Percentiles rank a stretch among this genome's conserved stretches.
Conservation (phyloP, 2,113 vertebrate species). For the Cardinalis cardinalis region DNA sequence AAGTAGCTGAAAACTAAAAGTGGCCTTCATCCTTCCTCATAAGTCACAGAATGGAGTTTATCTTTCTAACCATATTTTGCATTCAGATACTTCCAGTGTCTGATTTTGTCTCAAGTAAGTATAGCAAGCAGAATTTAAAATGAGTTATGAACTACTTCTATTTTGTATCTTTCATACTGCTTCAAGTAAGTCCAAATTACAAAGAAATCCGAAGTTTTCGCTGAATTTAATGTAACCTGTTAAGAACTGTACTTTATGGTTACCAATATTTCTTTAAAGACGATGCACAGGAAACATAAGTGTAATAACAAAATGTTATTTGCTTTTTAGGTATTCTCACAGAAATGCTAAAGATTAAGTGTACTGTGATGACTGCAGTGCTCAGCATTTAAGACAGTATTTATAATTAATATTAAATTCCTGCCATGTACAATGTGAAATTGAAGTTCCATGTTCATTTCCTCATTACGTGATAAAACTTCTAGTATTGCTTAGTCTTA, state of each 20-base stretch:
- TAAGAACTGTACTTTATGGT: not conserved
- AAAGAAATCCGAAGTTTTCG: not conserved
- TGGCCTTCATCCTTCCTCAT: not conserved
- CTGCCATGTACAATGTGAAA: not conserved
- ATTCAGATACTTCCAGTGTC: not conserved
- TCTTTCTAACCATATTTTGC: not conserved
- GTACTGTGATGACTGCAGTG: not conserved
- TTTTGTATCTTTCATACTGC: not conserved
- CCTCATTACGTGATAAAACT: not conserved
- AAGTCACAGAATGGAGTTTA: not conserved
- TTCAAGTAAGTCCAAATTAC: not conserved
- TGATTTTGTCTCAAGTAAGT: not conserved
- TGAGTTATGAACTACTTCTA: not conserved
- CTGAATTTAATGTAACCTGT: not conserved
- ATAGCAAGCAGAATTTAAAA: not conserved
- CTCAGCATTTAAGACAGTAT: not conserved
- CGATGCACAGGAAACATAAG: not conserved
- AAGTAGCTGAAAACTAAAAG: not conserved
- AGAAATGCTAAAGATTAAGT: not conserved
- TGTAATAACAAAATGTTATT: not conserved
- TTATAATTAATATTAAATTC: slow-evolving; percentile 15
- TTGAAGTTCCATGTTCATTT: not conserved
- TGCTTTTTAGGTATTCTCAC: not conserved
- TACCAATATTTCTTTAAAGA: not conserved
- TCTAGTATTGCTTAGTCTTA: not conserved